Base-by-base conservation (phyloP, 2,113 vertebrate genomes). In the Anguilla japonica region DNA sequence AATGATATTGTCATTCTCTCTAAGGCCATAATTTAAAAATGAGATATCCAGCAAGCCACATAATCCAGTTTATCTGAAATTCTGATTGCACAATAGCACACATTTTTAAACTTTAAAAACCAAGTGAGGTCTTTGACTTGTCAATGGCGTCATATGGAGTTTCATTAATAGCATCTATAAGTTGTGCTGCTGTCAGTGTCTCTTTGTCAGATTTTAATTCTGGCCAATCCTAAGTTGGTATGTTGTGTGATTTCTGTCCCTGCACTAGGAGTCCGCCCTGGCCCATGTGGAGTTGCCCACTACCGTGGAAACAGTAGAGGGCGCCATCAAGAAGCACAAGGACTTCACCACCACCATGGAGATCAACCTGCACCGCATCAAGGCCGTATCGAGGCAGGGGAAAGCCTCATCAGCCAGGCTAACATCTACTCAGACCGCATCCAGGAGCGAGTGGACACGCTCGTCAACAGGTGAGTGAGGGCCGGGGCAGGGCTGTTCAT, bases 341-440 rank as follows among this genome's bases (percentile, higher is more conserved):
- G 97, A 98, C 90, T 98, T 99, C 92, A 94, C 94, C 92, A 97
- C 96, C 88, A 97, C 96, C 5, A 96, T 99, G 98, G 98, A 98
- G 88, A 95, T 99, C 81, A 97, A 97, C 94, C 92, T 96, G 82
- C 97, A 98, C 87, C 93, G 97, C 88, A 96, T 97, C 88, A 96
- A 97, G 26, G 92, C 94, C 83, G 96, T 96, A 96, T 97, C 0
- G 97, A 97, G 88, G 97, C 97, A 0, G 98, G 97, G 0, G 96
- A 97, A 87, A 96, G 96, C 89, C 95, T 99, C n/a, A 96, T 95
- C 86, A 96, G 96, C 29, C 97, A 97, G 88, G 96, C 93, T 88
- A 97, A 97, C 89, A 93, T 95, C 93, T 98, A 98, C 82, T 91
- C 95, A 0, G 95, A 97, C 0, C 96, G 95, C 41, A 97, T 97